phyloP scores from a whole-genome alignment of 92 coral and sea anemone genomes.

The Muricea muricata region DNA sequence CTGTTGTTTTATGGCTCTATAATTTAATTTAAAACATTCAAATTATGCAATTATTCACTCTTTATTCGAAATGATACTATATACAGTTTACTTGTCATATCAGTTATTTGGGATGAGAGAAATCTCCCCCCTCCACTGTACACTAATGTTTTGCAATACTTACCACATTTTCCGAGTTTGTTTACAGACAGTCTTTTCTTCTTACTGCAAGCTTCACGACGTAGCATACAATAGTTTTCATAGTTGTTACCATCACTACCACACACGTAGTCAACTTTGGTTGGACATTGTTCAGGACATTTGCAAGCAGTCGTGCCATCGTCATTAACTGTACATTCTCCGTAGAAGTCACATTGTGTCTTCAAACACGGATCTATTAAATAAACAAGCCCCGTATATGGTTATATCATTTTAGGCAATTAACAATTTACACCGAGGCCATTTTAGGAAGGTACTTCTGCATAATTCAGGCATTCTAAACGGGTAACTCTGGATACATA shows the following conservation, averaged over 20 bases:
- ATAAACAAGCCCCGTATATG: too few relatives aligned
- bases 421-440: too few relatives aligned
- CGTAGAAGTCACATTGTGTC: constrained; percentile 71
- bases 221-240: constrained; percentile 76
- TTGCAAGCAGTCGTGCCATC: constrained; percentile 69
- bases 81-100: too few relatives aligned
- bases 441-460: too few relatives aligned
- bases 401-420: too few relatives aligned
- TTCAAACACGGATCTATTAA: constrained; percentile 84
- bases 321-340: constrained; percentile 59
- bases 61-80: too few relatives aligned
- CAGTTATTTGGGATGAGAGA: too few relatives aligned
- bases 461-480: too few relatives aligned
- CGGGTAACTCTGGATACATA: too few relatives aligned
- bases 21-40: too few relatives aligned
- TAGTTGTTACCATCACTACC: constrained; percentile 92
- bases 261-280: constrained; percentile 80
- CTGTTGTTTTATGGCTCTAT: background rate
- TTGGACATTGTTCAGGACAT: constrained; percentile 76
- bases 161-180: constrained; percentile 83
- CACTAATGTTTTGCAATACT: constrained; percentile 23
- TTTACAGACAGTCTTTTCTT: constrained; percentile 52
- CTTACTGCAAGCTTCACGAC: constrained; percentile 83
- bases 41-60: too few relatives aligned
- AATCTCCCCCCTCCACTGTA: too few relatives aligned